A percentile compares a stretch with the other conserved stretches of the same genome.
Conservation (phyloP, 1,140 invertebrate species). For the Orius laevigatus region DNA sequence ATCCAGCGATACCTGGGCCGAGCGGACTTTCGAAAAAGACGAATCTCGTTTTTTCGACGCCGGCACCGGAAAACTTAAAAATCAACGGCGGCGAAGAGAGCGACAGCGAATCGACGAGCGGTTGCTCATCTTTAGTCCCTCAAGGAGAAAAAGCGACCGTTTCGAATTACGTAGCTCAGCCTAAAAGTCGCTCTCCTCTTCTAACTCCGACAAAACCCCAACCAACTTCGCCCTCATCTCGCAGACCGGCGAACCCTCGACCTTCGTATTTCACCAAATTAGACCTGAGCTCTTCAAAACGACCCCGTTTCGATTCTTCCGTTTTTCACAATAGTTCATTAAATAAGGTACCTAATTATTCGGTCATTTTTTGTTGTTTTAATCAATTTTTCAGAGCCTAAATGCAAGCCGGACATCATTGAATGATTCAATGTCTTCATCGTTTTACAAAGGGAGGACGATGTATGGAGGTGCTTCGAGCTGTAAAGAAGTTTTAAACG, state of each 20-base stretch:
- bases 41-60: too few relatives aligned
- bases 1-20: too few relatives aligned
- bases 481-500: slow-evolving; percentile 1
- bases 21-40: too few relatives aligned
- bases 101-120: slow-evolving; percentile 35
- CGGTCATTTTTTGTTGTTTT: slow-evolving; percentile 27
- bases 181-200: not conserved
- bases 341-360: slow-evolving; percentile 18
- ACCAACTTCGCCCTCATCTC: too few relatives aligned
- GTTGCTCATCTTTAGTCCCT: slow-evolving; percentile 33
- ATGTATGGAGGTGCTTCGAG: slow-evolving; percentile 59
- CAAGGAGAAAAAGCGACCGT: slow-evolving; percentile 22
- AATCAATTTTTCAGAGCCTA: slow-evolving; percentile 26
- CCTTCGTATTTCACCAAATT: too few relatives aligned
- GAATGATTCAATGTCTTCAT: slow-evolving; percentile 37
- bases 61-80: too few relatives aligned
- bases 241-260: too few relatives aligned
- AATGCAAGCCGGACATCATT: slow-evolving; percentile 33
- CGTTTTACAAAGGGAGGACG: slow-evolving; percentile 67
- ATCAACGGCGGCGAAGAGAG: slow-evolving; percentile 29
- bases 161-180: not conserved
- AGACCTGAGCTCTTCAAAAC: too few relatives aligned
- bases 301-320: slow-evolving; percentile 1
- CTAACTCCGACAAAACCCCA: too few relatives aligned
- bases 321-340: slow-evolving; percentile 4